Conservation (phyloP, 2,797 vertebrate species). For the Momotus momota region DNA sequence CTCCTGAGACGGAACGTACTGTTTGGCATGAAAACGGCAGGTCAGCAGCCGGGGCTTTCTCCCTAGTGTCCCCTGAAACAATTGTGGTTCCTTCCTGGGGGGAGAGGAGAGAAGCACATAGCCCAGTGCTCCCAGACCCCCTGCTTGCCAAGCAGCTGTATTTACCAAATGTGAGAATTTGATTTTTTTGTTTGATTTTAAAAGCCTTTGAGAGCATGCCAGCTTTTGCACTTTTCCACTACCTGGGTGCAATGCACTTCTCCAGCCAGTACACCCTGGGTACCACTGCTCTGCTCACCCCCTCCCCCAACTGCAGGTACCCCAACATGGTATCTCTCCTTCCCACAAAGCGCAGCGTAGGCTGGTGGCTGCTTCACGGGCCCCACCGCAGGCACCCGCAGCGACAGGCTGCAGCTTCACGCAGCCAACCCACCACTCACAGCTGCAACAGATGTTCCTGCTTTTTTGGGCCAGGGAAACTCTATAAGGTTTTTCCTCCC, state of each 20-base stretch:
- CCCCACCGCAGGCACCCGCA: neutral
- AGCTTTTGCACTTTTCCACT: slow-evolving; percentile 37
- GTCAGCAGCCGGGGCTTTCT: neutral
- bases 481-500: slow-evolving; percentile 74
- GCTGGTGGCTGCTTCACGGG: neutral
- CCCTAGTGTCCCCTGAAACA: slow-evolving; percentile 15
- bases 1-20: neutral
- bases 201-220: slow-evolving; percentile 8
- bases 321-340: neutral
- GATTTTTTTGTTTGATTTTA: neutral
- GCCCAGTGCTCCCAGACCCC: neutral
- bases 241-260: neutral
- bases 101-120: neutral
- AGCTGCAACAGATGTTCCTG: slow-evolving; percentile 79
- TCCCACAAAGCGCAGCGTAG: neutral
- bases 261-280: neutral
- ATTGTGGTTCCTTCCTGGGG: slow-evolving; percentile 8
- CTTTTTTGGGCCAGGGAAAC: slow-evolving; percentile 69
- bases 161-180: neutral
- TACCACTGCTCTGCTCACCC: neutral
- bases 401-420: slow-evolving; percentile 28
- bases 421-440: slow-evolving; percentile 34
- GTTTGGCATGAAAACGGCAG: neutral
- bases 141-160: slow-evolving; percentile 61
- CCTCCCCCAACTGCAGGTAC: neutral